These are phyloP conservation scores for Trichonephila inaurata DNA, from an alignment of 1,140 invertebrate species.

Conservation along the genomic window DNA sequence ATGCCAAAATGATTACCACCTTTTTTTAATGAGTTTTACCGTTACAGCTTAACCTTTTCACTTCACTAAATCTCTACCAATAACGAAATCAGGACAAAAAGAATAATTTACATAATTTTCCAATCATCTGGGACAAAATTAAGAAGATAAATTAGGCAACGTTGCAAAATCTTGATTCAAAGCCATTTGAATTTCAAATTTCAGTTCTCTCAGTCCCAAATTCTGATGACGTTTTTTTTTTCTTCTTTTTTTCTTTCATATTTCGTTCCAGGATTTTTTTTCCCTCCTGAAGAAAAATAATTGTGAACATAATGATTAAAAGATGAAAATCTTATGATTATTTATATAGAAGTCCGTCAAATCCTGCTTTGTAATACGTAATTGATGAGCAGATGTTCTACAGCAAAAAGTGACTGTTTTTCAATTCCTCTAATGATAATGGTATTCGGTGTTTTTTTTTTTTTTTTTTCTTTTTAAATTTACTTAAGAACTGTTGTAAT, in stretches of 20 bases:
- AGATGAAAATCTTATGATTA: neutral
- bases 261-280: neutral
- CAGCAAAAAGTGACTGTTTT: too few species aligned
- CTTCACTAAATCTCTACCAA: neutral
- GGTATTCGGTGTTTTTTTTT: too few species aligned
- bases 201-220: neutral
- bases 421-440: too few species aligned
- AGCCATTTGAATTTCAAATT: constrained; percentile 5
- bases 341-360: neutral
- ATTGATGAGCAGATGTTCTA: neutral
- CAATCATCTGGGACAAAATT: neutral
- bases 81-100: neutral
- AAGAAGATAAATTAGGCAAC: neutral
- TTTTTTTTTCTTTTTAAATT: too few species aligned
- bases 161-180: neutral
- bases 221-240: neutral
- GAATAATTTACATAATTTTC: neutral
- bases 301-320: neutral
- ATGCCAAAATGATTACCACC: neutral
- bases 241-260: neutral
- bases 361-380: neutral
- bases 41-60: neutral
- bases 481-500: too few species aligned
- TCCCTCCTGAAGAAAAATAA: neutral
- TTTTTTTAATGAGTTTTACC: neutral